Percentiles rank a stretch among this genome's conserved stretches.
These are phyloP conservation scores for Genyomyrus donnyi DNA, from an alignment of 2,113 vertebrate genomes.

Conservation along the genomic window DNA sequence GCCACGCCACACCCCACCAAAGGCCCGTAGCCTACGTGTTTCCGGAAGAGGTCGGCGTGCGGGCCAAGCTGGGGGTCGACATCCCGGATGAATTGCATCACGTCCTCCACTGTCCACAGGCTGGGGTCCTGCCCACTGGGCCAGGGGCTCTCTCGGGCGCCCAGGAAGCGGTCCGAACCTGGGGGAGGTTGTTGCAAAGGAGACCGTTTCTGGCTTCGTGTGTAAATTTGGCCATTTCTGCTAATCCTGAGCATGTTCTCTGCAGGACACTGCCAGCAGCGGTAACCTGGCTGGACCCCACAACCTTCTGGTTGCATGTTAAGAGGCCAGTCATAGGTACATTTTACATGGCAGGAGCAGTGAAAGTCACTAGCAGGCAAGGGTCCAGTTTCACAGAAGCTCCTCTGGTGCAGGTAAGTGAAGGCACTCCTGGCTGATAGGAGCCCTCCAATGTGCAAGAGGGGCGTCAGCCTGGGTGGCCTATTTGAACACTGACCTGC, in stretches of 20 bases:
- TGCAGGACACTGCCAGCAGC: neutral
- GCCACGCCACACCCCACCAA: neutral
- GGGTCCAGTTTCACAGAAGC: neutral
- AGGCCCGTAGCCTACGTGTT: slow-evolving; percentile 69
- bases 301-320: neutral
- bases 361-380: neutral
- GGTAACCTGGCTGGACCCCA: neutral
- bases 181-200: neutral
- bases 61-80: slow-evolving; percentile 86
- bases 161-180: slow-evolving; percentile 67
- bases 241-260: neutral
- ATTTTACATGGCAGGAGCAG: neutral
- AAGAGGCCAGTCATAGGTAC: neutral
- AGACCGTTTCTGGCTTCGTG: neutral
- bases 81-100: slow-evolving; percentile 90
- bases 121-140: slow-evolving; percentile 74
- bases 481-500: slow-evolving; percentile 59
- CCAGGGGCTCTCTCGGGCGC: slow-evolving; percentile 55
- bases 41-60: slow-evolving; percentile 91
- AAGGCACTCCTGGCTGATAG: neutral
- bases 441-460: neutral
- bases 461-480: neutral
- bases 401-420: neutral
- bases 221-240: neutral
- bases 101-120: slow-evolving; percentile 86